Evolutionary conservation across 2,113 vertebrate genomes (phyloP).

Genomic region (Hippocampus barbouri): DNA sequence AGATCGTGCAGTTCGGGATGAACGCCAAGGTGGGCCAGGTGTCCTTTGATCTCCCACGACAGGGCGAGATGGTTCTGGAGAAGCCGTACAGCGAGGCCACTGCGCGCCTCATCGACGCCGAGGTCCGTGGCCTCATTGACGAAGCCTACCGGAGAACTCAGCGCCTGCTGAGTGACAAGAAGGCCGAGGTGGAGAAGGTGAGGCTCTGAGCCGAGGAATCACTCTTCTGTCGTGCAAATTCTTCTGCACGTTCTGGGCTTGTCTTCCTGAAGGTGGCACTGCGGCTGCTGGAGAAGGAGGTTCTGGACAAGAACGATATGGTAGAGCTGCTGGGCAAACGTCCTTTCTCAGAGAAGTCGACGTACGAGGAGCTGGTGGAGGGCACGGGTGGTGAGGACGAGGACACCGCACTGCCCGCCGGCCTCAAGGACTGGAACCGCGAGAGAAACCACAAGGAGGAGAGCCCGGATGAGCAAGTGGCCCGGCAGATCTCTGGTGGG

Average conservation of each 20-base stretch:
- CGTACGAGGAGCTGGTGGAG: conserved; percentile 95
- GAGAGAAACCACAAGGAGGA: conserved; percentile 82
- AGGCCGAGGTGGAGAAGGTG: conserved; percentile 91
- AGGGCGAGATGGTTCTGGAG: conserved; percentile 93
- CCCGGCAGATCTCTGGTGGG: conserved; percentile 76
- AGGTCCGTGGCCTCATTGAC: conserved; percentile 83
- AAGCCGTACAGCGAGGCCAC: conserved; percentile 97
- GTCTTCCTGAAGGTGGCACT: conserved; percentile 81
- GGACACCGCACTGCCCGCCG: conserved; percentile 89
- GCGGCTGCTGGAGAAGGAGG: conserved; percentile 90
- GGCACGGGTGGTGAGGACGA: conserved; percentile 92
- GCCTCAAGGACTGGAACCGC: conserved; percentile 96
- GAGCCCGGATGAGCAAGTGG: conserved; percentile 75
- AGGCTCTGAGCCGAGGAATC: background rate
- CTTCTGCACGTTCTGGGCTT: background rate
- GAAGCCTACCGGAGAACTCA: conserved; percentile 81
- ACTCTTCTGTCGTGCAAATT: too few species aligned
- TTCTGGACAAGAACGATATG: conserved; percentile 94
- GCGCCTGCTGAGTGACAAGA: conserved; percentile 80
- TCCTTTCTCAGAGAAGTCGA: conserved; percentile 92
- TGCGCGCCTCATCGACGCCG: conserved; percentile 86
- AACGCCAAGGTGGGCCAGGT: conserved; percentile 95
- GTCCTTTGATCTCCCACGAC: conserved; percentile 92
- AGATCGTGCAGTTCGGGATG: conserved; percentile 99
- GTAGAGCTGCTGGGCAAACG: conserved; percentile 85